phyloP scores from a whole-genome alignment of 2,888 invertebrate genomes.

The Pollenia griseotomentosa region DNA sequence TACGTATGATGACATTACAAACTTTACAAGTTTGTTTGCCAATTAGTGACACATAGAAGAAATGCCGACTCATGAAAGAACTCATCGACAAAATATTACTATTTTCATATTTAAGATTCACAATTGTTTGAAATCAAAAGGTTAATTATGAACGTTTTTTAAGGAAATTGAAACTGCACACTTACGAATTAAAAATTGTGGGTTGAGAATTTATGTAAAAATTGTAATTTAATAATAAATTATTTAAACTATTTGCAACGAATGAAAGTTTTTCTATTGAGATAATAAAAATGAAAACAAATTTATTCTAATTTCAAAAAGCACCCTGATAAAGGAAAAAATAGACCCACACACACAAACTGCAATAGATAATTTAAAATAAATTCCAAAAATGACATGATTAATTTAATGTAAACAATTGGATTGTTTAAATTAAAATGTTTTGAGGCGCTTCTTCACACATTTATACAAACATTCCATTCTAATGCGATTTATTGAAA shows the following conservation, averaged over 20 bases:
- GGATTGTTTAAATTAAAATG: slow-evolving; percentile 35
- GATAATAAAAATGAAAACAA: neutral
- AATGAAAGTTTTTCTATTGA: slow-evolving; percentile 31
- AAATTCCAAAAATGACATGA: slow-evolving; percentile 41
- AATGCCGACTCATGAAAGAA: slow-evolving; percentile 23
- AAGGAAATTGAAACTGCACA: slow-evolving; percentile 45
- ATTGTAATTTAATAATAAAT: neutral
- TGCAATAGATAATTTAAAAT: slow-evolving; percentile 30
- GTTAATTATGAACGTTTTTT: slow-evolving; percentile 30
- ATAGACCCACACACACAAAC: slow-evolving; percentile 42
- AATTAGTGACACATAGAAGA: neutral
- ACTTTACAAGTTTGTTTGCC: neutral
- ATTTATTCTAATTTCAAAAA: neutral
- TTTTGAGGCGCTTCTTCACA: neutral
- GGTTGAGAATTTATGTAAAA: slow-evolving; percentile 38
- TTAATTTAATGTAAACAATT: slow-evolving; percentile 43
- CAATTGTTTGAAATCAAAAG: neutral
- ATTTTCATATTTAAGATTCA: neutral
- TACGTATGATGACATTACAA: neutral
- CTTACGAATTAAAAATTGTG: slow-evolving; percentile 21
- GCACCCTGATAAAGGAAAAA: slow-evolving; percentile 13
- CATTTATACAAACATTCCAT: slow-evolving; percentile 1
- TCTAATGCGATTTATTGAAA: slow-evolving; percentile 24
- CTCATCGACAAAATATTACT: slow-evolving; percentile 25
- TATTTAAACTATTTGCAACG: neutral